Evolutionary conservation across 2,113 vertebrate genomes (phyloP).

Genomic region (Variabilichromis moorii): DNA sequence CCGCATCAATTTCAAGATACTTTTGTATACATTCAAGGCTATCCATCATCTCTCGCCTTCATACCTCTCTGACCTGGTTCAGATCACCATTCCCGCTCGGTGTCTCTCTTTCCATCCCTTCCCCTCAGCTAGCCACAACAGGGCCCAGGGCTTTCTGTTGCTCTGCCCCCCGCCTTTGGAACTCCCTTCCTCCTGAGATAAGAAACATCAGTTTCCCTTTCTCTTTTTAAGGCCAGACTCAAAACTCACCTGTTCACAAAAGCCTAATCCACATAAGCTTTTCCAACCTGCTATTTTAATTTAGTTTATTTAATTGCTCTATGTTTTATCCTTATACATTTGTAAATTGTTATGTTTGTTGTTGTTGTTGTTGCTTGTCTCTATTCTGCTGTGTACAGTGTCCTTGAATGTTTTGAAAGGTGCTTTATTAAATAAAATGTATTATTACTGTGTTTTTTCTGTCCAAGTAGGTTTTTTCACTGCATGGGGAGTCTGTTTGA

Average conservation of each 20-base stretch:
- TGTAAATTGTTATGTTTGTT: not conserved
- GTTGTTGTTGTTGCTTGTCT: not conserved
- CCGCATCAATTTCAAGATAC: not conserved
- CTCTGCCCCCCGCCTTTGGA: not conserved
- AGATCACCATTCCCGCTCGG: fast-evolving
- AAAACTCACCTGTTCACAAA: not conserved
- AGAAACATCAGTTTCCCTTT: not conserved
- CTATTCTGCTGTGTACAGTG: not conserved
- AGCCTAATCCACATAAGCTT: not conserved
- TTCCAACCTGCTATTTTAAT: not conserved
- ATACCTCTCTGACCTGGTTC: not conserved
- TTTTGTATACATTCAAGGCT: not conserved
- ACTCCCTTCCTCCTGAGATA: not conserved
- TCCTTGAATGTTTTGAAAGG: not conserved
- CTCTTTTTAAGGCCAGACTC: not conserved
- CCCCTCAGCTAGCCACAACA: fast-evolving
- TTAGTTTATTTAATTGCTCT: not conserved
- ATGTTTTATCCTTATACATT: not conserved
- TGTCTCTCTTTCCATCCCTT: not conserved
- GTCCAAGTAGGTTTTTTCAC: not conserved
- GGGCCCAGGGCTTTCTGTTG: fast-evolving
- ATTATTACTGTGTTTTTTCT: not conserved
- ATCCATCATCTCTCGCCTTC: not conserved
- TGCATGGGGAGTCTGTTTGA: not conserved
- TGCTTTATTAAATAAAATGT: not conserved